These are phyloP conservation scores for Drosophila athabasca DNA, from an alignment of 1,140 invertebrate species.

Conservation along the genomic window DNA sequence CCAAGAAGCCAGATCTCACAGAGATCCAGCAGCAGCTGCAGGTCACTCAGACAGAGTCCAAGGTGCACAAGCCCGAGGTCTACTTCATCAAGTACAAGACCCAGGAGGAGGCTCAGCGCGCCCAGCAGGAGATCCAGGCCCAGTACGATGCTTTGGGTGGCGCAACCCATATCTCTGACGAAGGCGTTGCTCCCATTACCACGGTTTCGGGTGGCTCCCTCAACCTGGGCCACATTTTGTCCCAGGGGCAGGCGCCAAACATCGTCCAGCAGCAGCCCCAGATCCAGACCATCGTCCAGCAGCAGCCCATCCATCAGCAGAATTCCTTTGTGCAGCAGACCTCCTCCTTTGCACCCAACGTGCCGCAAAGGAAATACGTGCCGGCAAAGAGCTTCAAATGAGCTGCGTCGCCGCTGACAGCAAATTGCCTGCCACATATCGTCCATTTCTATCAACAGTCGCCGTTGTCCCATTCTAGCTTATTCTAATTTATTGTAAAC, in stretches of 20 bases:
- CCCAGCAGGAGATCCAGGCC: conserved; percentile 81
- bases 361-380: conserved; percentile 57
- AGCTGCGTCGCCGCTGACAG: background rate
- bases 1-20: conserved; percentile 86
- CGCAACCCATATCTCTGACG: conserved; percentile 77
- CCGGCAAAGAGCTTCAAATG: conserved; percentile 68
- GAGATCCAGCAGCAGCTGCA: conserved; percentile 77
- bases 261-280: conserved; percentile 42
- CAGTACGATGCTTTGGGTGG: conserved; percentile 80
- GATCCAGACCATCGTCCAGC: conserved; percentile 38
- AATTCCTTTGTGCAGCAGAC: conserved; percentile 28
- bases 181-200: conserved; percentile 76
- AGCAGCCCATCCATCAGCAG: conserved; percentile 19
- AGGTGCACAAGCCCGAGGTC: conserved; percentile 88
- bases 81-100: conserved; percentile 91
- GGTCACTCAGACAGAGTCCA: conserved; percentile 64
- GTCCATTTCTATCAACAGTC: conserved; percentile 29
- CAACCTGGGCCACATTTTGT: conserved; percentile 57
- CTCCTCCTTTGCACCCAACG: conserved; percentile 20
- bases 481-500: conserved; percentile 69
- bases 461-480: conserved; percentile 43
- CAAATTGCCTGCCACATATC: background rate
- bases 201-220: conserved; percentile 67
- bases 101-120: conserved; percentile 85
- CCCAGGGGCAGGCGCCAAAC: conserved; percentile 35